These are phyloP conservation scores for Agapostemon virescens DNA, from an alignment of 2,888 invertebrate species.

Conservation along the genomic window DNA sequence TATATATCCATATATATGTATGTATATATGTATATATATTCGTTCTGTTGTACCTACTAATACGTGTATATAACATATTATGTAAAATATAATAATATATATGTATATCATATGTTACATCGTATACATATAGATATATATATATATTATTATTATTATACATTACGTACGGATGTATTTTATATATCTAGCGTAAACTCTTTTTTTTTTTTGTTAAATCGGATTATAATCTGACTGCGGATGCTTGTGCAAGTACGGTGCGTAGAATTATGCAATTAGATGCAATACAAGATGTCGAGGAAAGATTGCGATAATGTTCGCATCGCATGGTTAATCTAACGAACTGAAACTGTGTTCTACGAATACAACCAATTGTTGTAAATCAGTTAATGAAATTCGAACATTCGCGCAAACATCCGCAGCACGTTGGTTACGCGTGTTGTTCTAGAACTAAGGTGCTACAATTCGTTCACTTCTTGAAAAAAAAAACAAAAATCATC, in stretches of 20 bases:
- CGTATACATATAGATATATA: background rate
- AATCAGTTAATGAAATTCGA: background rate
- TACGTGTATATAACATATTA: slow-evolving; percentile 60
- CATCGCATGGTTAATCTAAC: background rate
- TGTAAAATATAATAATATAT: background rate
- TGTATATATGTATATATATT: slow-evolving; percentile 55
- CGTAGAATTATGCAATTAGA: background rate
- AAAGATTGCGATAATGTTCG: background rate
- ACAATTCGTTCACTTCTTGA: slow-evolving; percentile 27
- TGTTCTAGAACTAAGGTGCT: slow-evolving; percentile 47
- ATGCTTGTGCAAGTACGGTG: background rate
- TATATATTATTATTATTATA: background rate
- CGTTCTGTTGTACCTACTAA: slow-evolving; percentile 47
- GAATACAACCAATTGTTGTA: background rate
- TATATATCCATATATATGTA: too few relatives aligned
- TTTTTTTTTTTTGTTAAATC: background rate
- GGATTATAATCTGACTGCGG: slow-evolving; percentile 25
- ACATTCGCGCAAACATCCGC: slow-evolving; percentile 12
- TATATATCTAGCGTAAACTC: slow-evolving; percentile 23
- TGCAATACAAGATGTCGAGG: background rate
- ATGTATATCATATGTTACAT: background rate
- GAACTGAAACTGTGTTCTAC: background rate
- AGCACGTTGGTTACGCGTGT: slow-evolving; percentile 22
- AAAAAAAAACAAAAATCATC: slow-evolving; percentile 52
- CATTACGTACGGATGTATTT: slow-evolving; percentile 52